These are phyloP conservation scores for Pipistrellus nathusii DNA, from an alignment of 2,797 vertebrate genomes.

Conservation along the genomic window DNA sequence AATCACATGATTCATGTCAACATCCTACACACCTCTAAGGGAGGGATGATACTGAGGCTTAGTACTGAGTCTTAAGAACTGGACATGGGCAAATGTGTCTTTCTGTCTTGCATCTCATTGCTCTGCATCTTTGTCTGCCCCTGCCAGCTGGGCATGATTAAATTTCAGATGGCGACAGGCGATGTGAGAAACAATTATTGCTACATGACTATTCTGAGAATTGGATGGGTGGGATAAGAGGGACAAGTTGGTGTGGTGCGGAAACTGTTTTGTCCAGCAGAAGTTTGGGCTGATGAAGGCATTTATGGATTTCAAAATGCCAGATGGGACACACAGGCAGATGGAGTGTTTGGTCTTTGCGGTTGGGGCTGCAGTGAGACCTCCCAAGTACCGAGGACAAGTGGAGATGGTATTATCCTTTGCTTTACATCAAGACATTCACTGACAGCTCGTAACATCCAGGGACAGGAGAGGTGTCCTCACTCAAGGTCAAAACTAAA, in stretches of 20 bases:
- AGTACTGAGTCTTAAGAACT: background rate
- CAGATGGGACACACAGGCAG: background rate
- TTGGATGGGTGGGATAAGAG: constrained; percentile 41
- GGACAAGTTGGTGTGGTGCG: background rate
- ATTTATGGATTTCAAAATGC: constrained; percentile 62
- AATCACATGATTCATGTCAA: background rate
- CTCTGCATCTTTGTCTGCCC: background rate
- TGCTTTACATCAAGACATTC: background rate
- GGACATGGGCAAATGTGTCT: background rate
- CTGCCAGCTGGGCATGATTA: constrained; percentile 50
- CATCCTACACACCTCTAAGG: background rate
- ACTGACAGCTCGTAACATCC: background rate
- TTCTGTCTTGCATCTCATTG: constrained; percentile 15
- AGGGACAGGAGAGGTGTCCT: background rate
- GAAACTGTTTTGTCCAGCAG: background rate
- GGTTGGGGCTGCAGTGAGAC: background rate
- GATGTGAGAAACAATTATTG: constrained; percentile 19
- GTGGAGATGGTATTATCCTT: background rate
- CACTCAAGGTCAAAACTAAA: constrained; percentile 12
- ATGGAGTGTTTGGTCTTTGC: background rate
- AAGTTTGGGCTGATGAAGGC: background rate
- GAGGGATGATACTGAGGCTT: background rate
- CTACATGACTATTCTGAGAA: constrained; percentile 54
- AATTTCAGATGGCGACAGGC: constrained; percentile 6
- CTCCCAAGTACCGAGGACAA: background rate